Conservation (phyloP, 2,113 vertebrate genomes). For the Scophthalmus maximus region DNA sequence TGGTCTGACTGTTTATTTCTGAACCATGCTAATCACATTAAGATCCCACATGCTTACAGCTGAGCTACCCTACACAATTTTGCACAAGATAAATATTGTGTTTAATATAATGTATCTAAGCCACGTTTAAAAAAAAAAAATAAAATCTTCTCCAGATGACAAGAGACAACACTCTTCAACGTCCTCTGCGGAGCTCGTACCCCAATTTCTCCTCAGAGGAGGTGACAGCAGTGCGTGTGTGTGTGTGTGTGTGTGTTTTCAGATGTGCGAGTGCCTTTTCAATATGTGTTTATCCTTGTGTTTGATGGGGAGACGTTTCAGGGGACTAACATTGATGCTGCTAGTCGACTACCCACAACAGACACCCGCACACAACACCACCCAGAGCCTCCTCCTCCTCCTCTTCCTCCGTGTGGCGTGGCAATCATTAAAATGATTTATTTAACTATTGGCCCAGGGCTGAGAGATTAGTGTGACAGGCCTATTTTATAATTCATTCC, state of each 20-base stretch:
- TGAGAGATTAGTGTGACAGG: constrained; percentile 83
- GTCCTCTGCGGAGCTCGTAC: constrained; percentile 58
- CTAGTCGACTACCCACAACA: constrained; percentile 58
- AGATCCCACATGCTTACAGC: constrained; percentile 57
- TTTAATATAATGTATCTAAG: constrained; percentile 51
- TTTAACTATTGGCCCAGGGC: constrained; percentile 82
- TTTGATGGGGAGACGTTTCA: constrained; percentile 53
- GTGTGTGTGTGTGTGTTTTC: constrained; percentile 15
- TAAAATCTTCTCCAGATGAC: constrained; percentile 38
- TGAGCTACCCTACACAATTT: constrained; percentile 61
- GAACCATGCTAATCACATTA: constrained; percentile 70
- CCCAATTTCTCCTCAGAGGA: constrained; percentile 50
- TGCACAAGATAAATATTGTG: constrained; percentile 38
- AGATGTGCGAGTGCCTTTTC: constrained; percentile 36
- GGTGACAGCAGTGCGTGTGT: constrained; percentile 52
- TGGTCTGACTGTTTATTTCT: constrained; percentile 66
- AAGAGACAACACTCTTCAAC: constrained; percentile 61
- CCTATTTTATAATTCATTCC: constrained; percentile 83
- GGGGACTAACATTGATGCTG: constrained; percentile 44
- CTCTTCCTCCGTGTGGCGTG: constrained; percentile 64
- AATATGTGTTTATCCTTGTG: constrained; percentile 63
- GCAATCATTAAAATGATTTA: constrained; percentile 84
- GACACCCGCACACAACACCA: constrained; percentile 65
- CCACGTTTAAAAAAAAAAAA: constrained; percentile 4
- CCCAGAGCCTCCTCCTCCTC: constrained; percentile 58